These are phyloP conservation scores for Calliopum simillimum DNA, from an alignment of 2,888 invertebrate species.

Conservation along the genomic window DNA sequence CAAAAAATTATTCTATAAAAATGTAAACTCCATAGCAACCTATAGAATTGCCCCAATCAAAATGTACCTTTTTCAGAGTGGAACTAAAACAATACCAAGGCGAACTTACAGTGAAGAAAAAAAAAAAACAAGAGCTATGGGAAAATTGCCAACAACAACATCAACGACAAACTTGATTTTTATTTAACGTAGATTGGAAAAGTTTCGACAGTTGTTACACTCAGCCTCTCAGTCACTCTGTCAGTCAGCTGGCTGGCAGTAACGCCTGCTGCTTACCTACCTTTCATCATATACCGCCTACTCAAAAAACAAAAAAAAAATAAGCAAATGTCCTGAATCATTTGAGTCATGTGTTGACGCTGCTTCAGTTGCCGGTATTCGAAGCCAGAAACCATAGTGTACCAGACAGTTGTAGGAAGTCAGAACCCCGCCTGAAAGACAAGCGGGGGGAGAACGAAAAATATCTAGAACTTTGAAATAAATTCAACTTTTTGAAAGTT, in stretches of 20 bases:
- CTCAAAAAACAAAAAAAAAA: too few relatives aligned
- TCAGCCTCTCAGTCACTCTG: constrained; percentile 10
- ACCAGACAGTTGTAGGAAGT: background rate
- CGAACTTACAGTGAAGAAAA: background rate
- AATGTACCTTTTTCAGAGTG: too few relatives aligned
- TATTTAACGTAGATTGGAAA: constrained; percentile 62
- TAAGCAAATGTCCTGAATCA: background rate
- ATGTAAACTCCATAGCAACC: too few relatives aligned
- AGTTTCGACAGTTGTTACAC: constrained; percentile 55
- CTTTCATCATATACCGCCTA: background rate
- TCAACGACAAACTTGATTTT: constrained; percentile 46
- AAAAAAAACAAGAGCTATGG: background rate
- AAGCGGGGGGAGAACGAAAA: too few relatives aligned
- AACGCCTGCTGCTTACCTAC: background rate
- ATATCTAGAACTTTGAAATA: too few relatives aligned
- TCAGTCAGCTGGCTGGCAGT: background rate
- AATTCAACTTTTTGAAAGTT: too few relatives aligned
- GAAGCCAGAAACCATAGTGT: background rate
- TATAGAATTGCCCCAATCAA: too few relatives aligned
- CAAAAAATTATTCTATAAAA: too few relatives aligned
- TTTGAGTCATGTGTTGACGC: background rate
- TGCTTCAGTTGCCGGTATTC: background rate
- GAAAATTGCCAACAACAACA: constrained; percentile 1
- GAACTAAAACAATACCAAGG: background rate
- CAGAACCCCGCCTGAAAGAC: too few relatives aligned